These are phyloP conservation scores for Temnothorax longispinosus DNA, from an alignment of 1,140 invertebrate species.

Conservation along the genomic window DNA sequence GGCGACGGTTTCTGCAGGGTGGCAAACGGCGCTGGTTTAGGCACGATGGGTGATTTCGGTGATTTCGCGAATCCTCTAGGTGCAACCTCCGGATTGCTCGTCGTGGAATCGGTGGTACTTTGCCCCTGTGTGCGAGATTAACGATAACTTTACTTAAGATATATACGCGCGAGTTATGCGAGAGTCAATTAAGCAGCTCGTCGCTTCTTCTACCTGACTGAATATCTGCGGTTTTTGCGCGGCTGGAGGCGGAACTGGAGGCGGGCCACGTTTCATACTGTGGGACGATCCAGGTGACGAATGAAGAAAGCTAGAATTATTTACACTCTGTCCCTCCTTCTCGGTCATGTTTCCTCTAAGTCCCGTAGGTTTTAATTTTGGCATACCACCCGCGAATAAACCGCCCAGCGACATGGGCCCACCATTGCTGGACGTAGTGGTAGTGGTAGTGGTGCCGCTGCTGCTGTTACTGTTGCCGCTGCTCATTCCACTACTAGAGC, in stretches of 20 bases:
- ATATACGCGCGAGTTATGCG: background rate
- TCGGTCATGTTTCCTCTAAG: constrained; percentile 81
- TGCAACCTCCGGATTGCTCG: constrained; percentile 63
- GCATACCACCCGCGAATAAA: constrained; percentile 94
- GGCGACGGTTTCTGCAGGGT: constrained; percentile 84
- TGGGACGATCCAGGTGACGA: constrained; percentile 67
- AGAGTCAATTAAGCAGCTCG: too few relatives aligned
- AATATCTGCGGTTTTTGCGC: constrained; percentile 85
- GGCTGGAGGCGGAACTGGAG: constrained; percentile 86
- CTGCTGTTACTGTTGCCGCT: constrained; percentile 80
- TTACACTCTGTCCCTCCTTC: constrained; percentile 74
- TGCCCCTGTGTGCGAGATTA: constrained; percentile 42
- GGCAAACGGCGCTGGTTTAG: constrained; percentile 84
- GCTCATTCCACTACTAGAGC: constrained; percentile 80
- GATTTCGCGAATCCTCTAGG: constrained; percentile 85
- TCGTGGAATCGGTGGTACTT: constrained; percentile 57
- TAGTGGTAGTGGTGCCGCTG: constrained; percentile 74
- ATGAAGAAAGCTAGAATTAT: constrained; percentile 73
- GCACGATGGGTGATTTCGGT: constrained; percentile 86
- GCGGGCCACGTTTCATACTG: constrained; percentile 85
- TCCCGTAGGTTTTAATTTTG: constrained; percentile 93
- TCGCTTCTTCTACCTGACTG: constrained; percentile 66
- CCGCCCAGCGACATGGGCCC: constrained; percentile 89
- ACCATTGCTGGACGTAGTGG: constrained; percentile 62
- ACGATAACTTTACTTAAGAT: constrained; percentile 16